Evolutionary conservation across 2,888 invertebrate genomes (phyloP).

Genomic region (Melanchra persicariae): DNA sequence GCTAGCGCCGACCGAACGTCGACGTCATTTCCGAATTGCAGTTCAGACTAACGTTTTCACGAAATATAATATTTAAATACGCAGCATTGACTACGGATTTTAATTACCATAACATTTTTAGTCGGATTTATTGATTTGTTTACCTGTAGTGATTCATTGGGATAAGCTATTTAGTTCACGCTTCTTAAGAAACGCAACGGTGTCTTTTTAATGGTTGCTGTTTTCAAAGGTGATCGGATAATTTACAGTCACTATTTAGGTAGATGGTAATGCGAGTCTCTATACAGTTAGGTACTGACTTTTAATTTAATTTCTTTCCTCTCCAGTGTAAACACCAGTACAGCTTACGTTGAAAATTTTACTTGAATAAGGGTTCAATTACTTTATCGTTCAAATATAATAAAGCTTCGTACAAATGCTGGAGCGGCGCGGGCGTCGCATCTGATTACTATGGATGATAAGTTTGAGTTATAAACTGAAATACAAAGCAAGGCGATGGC

Average conservation of each 20-base stretch:
- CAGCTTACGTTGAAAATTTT: neutral
- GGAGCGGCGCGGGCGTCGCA: constrained; percentile 6
- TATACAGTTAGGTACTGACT: constrained; percentile 4
- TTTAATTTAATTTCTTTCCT: constrained; percentile 23
- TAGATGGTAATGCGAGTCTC: neutral
- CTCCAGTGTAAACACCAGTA: constrained; percentile 5
- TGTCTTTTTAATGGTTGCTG: neutral
- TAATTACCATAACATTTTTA: constrained; percentile 6
- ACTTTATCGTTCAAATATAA: constrained; percentile 34
- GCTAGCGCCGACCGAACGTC: neutral
- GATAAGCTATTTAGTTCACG: neutral
- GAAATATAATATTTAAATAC: neutral
- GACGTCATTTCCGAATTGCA: neutral
- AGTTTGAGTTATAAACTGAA: constrained; percentile 28
- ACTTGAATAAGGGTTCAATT: constrained; percentile 25
- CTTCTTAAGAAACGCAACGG: neutral
- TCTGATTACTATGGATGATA: constrained; percentile 23
- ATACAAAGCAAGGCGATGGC: constrained; percentile 46
- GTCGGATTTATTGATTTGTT: constrained; percentile 23
- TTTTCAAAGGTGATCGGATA: neutral
- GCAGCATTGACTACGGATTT: neutral
- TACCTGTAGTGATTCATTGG: constrained; percentile 3
- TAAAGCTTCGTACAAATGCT: constrained; percentile 1
- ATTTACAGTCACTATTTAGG: neutral
- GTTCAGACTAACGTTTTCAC: neutral